phyloP scores from a whole-genome alignment of 30 jellyfish, hydroid and myxozoan species.

The Chironex yamaguchii region DNA sequence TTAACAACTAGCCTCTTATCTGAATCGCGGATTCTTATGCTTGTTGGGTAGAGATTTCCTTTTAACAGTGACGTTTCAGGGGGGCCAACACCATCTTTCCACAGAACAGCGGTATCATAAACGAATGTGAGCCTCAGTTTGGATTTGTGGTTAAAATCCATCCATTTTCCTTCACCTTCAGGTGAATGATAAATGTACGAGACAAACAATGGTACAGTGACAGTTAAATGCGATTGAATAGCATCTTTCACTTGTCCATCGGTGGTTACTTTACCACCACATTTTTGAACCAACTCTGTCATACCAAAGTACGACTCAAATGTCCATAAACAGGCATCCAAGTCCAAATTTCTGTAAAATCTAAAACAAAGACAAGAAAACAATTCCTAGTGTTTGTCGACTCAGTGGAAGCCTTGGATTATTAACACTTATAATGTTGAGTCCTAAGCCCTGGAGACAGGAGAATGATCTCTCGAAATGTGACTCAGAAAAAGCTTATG shows the following conservation, averaged over 20 bases:
- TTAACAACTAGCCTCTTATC: conserved; percentile 85
- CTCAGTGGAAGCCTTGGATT: too few relatives aligned
- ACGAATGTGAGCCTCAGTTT: conserved; percentile 83
- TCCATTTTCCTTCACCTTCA: conserved; percentile 87
- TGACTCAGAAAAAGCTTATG: too few relatives aligned
- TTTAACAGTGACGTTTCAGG: conserved; percentile 75
- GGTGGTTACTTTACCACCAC: conserved; percentile 92
- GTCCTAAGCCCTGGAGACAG: not conserved
- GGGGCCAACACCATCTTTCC: conserved; percentile 97
- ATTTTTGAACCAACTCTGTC: conserved; percentile 89
- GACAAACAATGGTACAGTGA: conserved; percentile 87
- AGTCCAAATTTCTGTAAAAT: conserved; percentile 83
- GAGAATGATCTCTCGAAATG: not conserved
- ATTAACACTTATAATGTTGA: too few relatives aligned
- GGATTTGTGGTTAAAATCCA: conserved; percentile 89
- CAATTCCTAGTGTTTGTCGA: not conserved
- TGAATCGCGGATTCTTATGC: conserved; percentile 79
- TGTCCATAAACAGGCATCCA: conserved; percentile 96
- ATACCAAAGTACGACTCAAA: conserved; percentile 90
- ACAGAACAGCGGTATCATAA: conserved; percentile 90
- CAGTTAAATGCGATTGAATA: conserved; percentile 86
- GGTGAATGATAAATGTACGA: conserved; percentile 93
- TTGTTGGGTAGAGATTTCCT: conserved; percentile 91
- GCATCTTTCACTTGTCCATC: conserved; percentile 88
- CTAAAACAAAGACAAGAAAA: too few relatives aligned